Conservation (phyloP, 2,888 invertebrate genomes). For the Agrypnus murinus region DNA sequence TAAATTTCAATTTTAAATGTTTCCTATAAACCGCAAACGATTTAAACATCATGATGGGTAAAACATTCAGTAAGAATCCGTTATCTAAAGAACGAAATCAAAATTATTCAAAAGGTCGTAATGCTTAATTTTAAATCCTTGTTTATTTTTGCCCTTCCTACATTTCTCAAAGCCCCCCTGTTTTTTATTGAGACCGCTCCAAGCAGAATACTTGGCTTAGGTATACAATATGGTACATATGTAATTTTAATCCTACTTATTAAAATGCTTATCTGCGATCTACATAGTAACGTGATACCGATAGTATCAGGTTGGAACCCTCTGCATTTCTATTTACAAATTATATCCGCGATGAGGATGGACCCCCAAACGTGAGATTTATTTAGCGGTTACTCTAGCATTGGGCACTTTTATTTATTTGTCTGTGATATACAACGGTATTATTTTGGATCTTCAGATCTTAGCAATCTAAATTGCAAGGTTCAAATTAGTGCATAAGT, state of each 20-base stretch:
- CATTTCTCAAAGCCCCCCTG: conserved; percentile 65
- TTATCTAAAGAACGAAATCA: conserved; percentile 51
- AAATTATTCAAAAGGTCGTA: conserved; percentile 61
- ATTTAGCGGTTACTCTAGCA: conserved; percentile 38
- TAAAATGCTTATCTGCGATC: conserved; percentile 69
- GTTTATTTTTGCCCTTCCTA: conserved; percentile 56
- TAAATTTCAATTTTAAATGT: no score
- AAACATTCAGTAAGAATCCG: neutral
- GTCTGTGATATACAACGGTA: no score
- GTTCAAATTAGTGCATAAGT: no score
- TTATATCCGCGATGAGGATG: conserved; percentile 60
- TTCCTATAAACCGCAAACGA: no score
- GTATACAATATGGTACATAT: conserved; percentile 68
- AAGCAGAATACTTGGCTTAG: conserved; percentile 61
- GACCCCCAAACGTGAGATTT: conserved; percentile 57
- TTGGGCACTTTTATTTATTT: no score
- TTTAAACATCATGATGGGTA: no score
- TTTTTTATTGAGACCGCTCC: conserved; percentile 56
- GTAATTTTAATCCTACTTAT: conserved; percentile 71
- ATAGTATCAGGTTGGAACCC: conserved; percentile 66
- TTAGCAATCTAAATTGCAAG: neutral
- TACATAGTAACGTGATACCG: conserved; percentile 69
- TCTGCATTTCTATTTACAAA: conserved; percentile 59
- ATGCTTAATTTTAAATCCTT: conserved; percentile 56
- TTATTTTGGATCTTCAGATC: conserved; percentile 1